Conservation (phyloP, 2,113 vertebrate species). For the Spizaetus ornatus region DNA sequence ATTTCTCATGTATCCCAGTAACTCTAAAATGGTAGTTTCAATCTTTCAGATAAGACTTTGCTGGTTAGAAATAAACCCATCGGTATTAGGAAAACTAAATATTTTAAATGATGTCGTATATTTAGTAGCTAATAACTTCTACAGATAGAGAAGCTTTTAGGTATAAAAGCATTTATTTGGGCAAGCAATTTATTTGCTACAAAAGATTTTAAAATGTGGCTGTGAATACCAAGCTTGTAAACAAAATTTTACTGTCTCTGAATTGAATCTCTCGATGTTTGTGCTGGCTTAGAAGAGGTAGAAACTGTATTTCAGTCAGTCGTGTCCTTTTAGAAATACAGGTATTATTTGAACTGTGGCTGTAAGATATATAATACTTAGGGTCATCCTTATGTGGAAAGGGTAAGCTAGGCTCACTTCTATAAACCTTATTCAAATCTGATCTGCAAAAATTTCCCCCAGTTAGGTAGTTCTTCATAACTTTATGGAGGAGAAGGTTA, state of each 20-base stretch:
- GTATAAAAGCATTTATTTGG: not conserved
- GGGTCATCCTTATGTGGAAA: not conserved
- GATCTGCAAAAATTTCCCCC: not conserved
- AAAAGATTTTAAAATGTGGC: not conserved
- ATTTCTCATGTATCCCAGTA: not conserved
- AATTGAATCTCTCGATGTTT: not conserved
- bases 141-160: not conserved
- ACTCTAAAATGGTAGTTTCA: not conserved
- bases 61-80: not conserved
- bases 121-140: not conserved
- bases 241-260: not conserved
- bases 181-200: not conserved
- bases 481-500: not conserved
- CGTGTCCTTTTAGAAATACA: not conserved
- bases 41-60: not conserved
- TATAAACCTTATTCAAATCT: not conserved
- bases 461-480: not conserved
- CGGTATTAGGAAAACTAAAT: not conserved
- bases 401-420: not conserved
- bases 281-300: not conserved
- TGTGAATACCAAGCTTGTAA: not conserved
- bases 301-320: not conserved
- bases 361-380: not conserved
- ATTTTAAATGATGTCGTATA: not conserved
- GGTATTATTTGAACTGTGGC: not conserved